Conservation (phyloP, 2,797 vertebrate genomes). For the Aulostomus chinensis region DNA sequence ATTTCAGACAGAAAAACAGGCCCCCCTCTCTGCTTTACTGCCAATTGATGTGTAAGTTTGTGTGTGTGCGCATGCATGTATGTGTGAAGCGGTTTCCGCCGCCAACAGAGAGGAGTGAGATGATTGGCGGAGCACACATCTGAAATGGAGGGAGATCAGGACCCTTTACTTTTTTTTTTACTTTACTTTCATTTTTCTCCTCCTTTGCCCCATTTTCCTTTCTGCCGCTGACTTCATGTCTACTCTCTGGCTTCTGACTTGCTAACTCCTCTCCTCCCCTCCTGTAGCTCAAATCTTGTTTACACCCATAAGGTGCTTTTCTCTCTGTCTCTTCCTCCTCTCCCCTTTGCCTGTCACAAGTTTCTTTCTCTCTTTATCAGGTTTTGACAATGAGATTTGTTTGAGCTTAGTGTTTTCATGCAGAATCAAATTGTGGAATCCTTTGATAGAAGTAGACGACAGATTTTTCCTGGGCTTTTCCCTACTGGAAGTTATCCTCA, state of each 20-base stretch:
- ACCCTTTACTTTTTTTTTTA: constrained; percentile 52
- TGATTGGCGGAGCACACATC: constrained; percentile 57
- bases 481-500: constrained; percentile 57
- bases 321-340: constrained; percentile 7
- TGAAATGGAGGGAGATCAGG: constrained; percentile 64
- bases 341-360: constrained; percentile 9
- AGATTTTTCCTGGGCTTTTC: constrained; percentile 60
- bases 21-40: constrained; percentile 65
- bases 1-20: constrained; percentile 59
- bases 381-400: constrained; percentile 38
- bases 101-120: constrained; percentile 47
- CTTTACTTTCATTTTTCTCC: constrained; percentile 46
- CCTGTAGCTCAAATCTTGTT: constrained; percentile 23
- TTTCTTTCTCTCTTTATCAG: constrained; percentile 28
- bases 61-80: constrained; percentile 19
- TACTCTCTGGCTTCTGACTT: constrained; percentile 27
- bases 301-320: constrained; percentile 16
- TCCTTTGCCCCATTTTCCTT: constrained; percentile 32
- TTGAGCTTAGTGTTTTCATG: constrained; percentile 54
- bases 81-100: constrained; percentile 38
- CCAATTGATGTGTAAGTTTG: constrained; percentile 59
- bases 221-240: constrained; percentile 47
- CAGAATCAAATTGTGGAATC: constrained; percentile 59
- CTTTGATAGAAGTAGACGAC: constrained; percentile 55
- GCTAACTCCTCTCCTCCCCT: constrained; percentile 5